Evolutionary conservation across 2,888 invertebrate genomes (phyloP), one percentile per base, ranked within the genome.

Genomic region (Cabera pusaria): DNA sequence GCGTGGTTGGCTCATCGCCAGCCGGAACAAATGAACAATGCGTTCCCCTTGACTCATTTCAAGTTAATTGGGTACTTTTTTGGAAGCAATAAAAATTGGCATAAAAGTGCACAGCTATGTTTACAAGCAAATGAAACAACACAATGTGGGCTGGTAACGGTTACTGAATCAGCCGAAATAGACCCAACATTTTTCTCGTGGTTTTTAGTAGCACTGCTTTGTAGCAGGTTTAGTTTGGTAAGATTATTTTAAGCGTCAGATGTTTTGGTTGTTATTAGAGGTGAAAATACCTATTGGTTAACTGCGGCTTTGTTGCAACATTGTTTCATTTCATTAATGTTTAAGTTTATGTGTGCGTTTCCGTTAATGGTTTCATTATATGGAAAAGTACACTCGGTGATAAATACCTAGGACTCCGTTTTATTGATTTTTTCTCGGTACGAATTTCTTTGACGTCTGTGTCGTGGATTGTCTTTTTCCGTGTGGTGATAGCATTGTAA

Each of bases 41-140:
- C 62, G 61, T 57, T 51, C 50, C 53, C 57, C 55, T 68, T 68
- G 78, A 75, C 65, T 77, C 74, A 72, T 66, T 68, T 63, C 49
- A 56, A 59, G 64, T 72, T 77, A 77, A 79, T 75, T 78, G 67
- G 71, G 58, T 69, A 74, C 71, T 76, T 79, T 75, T 77, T 63
- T 56, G 64, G 52, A 56, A 48, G 72, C 66, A 70, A 74, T 79
- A 75, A 80, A 79, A 77, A 64, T 64, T 57, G 66, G 53, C 63
- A 26, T 52, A 64, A 69, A 64, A 59, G 53, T 62, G 60, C 62
- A 56, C 64, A 59, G 61, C 46, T 50, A 36, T 65, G 63, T 67
- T 66, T 71, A 64, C 52, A 63, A 64, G 64, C 61, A 60, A 57
- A 59, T 52, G 50, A n/a, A n/a, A n/a, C n/a, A n/a, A n/a, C 36